Evolutionary conservation across 1,140 invertebrate species (phyloP).

Genomic region (Mycetomoellerius zeteki): DNA sequence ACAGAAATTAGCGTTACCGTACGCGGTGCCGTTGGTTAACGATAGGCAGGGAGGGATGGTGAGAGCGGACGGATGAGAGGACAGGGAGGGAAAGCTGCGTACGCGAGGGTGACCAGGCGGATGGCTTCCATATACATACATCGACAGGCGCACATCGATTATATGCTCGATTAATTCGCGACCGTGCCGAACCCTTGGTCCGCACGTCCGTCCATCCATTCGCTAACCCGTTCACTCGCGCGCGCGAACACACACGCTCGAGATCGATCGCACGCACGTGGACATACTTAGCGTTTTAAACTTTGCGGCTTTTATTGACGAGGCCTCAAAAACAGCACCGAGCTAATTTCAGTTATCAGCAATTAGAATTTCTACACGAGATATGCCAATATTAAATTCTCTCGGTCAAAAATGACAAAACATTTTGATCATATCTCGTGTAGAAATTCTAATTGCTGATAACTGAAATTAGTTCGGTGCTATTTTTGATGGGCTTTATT

Average conservation of each 20-base stretch:
- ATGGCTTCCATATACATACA: slow-evolving; percentile 77
- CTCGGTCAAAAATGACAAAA: no score
- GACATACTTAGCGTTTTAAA: slow-evolving; percentile 44
- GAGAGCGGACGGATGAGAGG: slow-evolving; percentile 60
- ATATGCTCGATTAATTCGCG: slow-evolving; percentile 86
- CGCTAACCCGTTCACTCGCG: slow-evolving; percentile 69
- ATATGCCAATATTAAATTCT: no score
- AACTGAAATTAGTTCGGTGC: neutral
- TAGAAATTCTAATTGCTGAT: neutral
- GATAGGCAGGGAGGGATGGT: slow-evolving; percentile 68
- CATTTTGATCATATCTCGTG: no score
- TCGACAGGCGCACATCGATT: slow-evolving; percentile 84
- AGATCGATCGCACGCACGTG: slow-evolving; percentile 73
- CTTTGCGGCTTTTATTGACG: slow-evolving; percentile 68
- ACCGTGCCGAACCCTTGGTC: slow-evolving; percentile 76
- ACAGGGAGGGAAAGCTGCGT: slow-evolving; percentile 66
- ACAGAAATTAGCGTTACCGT: slow-evolving; percentile 82
- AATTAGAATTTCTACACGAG: neutral
- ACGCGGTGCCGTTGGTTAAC: slow-evolving; percentile 79
- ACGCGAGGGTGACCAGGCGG: slow-evolving; percentile 77
- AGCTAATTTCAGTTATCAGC: neutral
- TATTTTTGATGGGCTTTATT: neutral
- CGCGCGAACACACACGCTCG: slow-evolving; percentile 69
- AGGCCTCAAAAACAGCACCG: neutral
- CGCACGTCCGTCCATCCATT: slow-evolving; percentile 69